Percentiles rank a stretch among this genome's conserved stretches.
These are phyloP conservation scores for Microvelia longipes DNA, from an alignment of 1,140 invertebrate genomes.

Conservation along the genomic window DNA sequence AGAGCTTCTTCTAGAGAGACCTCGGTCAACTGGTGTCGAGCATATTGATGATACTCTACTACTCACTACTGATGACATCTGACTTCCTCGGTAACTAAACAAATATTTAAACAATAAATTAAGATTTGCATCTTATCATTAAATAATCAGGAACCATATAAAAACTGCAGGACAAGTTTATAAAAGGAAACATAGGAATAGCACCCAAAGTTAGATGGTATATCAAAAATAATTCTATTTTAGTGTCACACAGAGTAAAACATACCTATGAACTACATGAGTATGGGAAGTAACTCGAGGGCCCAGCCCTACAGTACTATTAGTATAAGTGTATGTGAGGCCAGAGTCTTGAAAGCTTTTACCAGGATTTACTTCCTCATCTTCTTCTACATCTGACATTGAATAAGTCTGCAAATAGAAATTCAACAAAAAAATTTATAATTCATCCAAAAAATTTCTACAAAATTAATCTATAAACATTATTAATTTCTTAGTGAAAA, in stretches of 20 bases:
- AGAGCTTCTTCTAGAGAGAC: conserved; percentile 47
- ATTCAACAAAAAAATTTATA: background rate
- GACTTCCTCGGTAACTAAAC: conserved; percentile 33
- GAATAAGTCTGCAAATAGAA: conserved; percentile 44
- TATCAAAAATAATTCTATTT: too few relatives aligned
- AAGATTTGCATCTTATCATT: too few relatives aligned
- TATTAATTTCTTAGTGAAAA: too few relatives aligned
- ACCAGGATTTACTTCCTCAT: conserved; percentile 53
- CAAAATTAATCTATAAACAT: too few relatives aligned
- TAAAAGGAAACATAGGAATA: background rate
- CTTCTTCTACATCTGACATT: conserved; percentile 75
- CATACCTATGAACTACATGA: conserved; percentile 39
- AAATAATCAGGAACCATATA: too few relatives aligned
- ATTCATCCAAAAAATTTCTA: too few relatives aligned
- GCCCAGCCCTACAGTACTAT: conserved; percentile 63
- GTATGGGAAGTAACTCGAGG: conserved; percentile 35
- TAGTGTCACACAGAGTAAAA: too few relatives aligned
- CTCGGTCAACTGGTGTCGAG: conserved; percentile 36
- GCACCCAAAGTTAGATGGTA: too few relatives aligned
- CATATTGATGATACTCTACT: conserved; percentile 31
- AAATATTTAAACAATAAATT: too few relatives aligned
- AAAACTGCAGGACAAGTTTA: background rate
- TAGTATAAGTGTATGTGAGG: conserved; percentile 73
- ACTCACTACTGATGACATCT: conserved; percentile 30
- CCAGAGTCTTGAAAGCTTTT: conserved; percentile 59